phyloP scores from a whole-genome alignment of 2,113 vertebrate genomes.

The Apeltes quadracus region DNA sequence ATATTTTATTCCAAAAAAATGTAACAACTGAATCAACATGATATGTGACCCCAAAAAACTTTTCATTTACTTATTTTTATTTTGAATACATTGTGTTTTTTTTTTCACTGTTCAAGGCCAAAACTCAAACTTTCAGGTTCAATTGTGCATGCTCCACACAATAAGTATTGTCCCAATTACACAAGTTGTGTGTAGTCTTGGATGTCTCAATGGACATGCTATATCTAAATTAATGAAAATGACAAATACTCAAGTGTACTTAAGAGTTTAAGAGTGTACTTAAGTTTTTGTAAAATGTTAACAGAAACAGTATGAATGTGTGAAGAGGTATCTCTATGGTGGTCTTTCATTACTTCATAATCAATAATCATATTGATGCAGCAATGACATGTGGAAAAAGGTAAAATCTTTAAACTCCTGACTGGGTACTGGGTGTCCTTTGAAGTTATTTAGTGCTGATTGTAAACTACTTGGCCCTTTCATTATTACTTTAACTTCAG shows the following conservation, averaged over 20 bases:
- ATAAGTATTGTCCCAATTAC: neutral
- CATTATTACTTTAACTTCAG: neutral
- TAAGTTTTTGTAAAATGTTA: neutral
- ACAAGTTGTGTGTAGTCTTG: neutral
- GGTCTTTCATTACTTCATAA: neutral
- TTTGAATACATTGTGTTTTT: too few relatives aligned
- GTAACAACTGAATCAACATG: too few relatives aligned
- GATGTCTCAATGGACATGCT: neutral
- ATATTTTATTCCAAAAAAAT: too few relatives aligned
- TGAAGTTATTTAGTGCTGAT: neutral
- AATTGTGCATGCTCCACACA: too few relatives aligned
- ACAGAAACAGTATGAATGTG: neutral
- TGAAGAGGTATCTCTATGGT: neutral
- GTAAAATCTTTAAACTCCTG: neutral
- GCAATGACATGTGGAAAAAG: neutral
- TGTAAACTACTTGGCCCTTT: neutral
- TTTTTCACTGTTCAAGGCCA: too few relatives aligned
- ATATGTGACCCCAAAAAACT: too few relatives aligned
- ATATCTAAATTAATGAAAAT: neutral
- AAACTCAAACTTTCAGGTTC: too few relatives aligned
- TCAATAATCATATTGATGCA: too few relatives aligned
- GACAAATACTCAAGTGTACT: neutral
- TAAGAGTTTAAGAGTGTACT: too few relatives aligned
- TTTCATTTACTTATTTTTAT: too few relatives aligned
- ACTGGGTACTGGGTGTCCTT: neutral